Evolutionary conservation across 2,888 invertebrate species (phyloP).

Genomic region (Hololepta plana): DNA sequence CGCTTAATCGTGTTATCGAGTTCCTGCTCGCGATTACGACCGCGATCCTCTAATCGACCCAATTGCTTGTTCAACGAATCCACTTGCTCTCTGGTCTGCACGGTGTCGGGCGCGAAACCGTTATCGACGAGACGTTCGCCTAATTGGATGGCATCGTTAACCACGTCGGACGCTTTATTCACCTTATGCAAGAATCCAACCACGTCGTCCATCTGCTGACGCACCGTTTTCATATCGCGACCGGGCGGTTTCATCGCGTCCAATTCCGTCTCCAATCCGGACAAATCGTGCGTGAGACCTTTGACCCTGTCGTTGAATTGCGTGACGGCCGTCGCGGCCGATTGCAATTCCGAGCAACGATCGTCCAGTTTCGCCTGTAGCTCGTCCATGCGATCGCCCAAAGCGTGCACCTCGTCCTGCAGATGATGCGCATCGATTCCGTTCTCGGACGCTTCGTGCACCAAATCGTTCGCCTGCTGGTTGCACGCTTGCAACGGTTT

Average conservation of each 20-base stretch:
- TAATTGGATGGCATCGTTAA: conserved; percentile 47
- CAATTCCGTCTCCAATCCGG: conserved; percentile 65
- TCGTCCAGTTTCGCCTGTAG: conserved; percentile 61
- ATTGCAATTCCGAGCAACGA: conserved; percentile 60
- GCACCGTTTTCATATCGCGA: conserved; percentile 70
- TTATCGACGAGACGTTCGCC: conserved; percentile 67
- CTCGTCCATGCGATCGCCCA: conserved; percentile 60
- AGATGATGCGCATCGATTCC: conserved; percentile 62
- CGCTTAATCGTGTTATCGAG: conserved; percentile 59
- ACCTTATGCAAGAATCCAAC: conserved; percentile 45
- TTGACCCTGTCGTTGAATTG: conserved; percentile 83
- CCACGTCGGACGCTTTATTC: conserved; percentile 43
- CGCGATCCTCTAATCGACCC: conserved; percentile 54
- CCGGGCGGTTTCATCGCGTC: conserved; percentile 75
- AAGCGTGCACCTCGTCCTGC: conserved; percentile 56
- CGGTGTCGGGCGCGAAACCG: conserved; percentile 70
- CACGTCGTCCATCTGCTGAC: conserved; percentile 68
- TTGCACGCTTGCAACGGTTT: conserved; percentile 42
- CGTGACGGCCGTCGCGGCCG: conserved; percentile 70
- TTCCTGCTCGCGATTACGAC: conserved; percentile 59
- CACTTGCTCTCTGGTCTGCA: conserved; percentile 67
- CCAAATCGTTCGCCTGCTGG: conserved; percentile 58
- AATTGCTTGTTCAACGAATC: conserved; percentile 64
- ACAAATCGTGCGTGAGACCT: conserved; percentile 53
- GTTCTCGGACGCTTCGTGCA: conserved; percentile 54